These are phyloP conservation scores for Drepanosiphum platanoidis DNA, from an alignment of 2,888 invertebrate species.

Conservation along the genomic window DNA sequence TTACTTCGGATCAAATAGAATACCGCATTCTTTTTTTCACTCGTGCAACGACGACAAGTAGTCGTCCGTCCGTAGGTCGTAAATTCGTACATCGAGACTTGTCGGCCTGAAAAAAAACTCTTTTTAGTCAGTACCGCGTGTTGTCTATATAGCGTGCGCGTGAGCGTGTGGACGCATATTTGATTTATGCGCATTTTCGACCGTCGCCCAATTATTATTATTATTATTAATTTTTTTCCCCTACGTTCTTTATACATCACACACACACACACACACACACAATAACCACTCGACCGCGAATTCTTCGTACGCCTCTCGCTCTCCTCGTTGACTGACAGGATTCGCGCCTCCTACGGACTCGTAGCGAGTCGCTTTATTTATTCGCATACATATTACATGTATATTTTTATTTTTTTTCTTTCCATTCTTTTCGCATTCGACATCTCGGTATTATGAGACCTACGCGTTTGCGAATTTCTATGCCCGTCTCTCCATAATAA, in stretches of 20 bases:
- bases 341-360: neutral
- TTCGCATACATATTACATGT: too few species aligned
- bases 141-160: neutral
- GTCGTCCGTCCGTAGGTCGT: neutral
- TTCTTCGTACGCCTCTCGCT: neutral
- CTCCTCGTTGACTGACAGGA: neutral
- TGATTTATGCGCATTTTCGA: conserved; percentile 24
- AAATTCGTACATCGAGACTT: conserved; percentile 24
- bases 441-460: neutral
- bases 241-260: neutral
- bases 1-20: neutral
- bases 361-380: too few species aligned
- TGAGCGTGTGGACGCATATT: too few species aligned
- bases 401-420: neutral
- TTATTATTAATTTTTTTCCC: neutral
- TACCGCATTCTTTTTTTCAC: too few species aligned
- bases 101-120: neutral
- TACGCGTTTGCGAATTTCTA: conserved; percentile 2
- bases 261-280: neutral
- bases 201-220: conserved; percentile 1
- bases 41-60: neutral
- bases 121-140: neutral
- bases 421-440: neutral
- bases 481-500: neutral
- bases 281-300: neutral